Conservation (phyloP, 2,888 invertebrate species). For the Camptogramma bilineatum region DNA sequence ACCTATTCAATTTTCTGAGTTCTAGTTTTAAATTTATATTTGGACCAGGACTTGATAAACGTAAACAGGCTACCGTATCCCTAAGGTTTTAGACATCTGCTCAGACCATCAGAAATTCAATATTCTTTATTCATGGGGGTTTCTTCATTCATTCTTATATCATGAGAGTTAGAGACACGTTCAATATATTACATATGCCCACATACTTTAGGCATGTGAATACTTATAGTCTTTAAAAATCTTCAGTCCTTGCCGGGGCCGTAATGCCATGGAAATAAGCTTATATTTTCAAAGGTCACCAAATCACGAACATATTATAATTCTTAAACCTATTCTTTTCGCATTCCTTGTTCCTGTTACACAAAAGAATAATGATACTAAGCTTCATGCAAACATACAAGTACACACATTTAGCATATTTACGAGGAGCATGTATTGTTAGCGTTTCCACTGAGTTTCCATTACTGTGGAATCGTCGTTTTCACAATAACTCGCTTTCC, state of each 20-base stretch:
- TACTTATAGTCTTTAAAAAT: not conserved
- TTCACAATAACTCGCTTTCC: conserved; percentile 45
- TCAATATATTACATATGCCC: too few relatives aligned
- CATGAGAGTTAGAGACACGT: too few relatives aligned
- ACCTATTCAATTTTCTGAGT: conserved; percentile 16
- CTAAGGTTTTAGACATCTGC: not conserved
- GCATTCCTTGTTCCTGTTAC: conserved; percentile 7
- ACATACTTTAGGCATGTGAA: too few relatives aligned
- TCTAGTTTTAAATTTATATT: conserved; percentile 4
- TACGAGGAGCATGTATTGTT: conserved; percentile 48
- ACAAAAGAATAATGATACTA: conserved; percentile 19
- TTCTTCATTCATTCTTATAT: too few relatives aligned
- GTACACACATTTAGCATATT: conserved; percentile 47
- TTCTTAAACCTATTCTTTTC: not conserved
- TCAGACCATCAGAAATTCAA: not conserved
- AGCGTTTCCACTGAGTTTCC: conserved; percentile 49
- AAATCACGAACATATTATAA: not conserved
- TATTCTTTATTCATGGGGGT: too few relatives aligned
- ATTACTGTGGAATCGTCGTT: conserved; percentile 46
- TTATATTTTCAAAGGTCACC: not conserved
- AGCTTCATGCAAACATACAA: conserved; percentile 24
- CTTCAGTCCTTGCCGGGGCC: not conserved
- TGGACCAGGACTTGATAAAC: not conserved
- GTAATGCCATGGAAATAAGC: not conserved
- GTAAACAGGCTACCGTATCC: not conserved